Base-by-base conservation (phyloP, 2,888 invertebrate genomes). In the Pelosia muscerda region DNA sequence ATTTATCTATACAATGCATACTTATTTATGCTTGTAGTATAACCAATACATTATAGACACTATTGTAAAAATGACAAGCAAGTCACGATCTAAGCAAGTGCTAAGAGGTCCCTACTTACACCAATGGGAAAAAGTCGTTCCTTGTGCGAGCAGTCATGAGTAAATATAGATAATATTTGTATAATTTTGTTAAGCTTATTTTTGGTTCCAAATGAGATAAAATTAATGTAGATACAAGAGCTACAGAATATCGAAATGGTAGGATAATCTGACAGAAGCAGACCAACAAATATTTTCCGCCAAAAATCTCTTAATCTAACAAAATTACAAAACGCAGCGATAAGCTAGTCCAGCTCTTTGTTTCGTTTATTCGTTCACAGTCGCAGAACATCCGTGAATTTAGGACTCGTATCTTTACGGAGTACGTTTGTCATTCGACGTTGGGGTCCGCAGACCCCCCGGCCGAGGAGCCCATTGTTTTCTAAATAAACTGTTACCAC, bases 401-500 rank as follows among this genome's bases (percentile, higher is more conserved):
- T 76, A 64, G 58, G 42, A 65, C 72, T 73, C 72, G 69, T 65
- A 76, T 75, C 69, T 71, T 64, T 69, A 69, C 34, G 65, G 68
- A 68, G 77, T 77, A 75, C 81, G 80, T 84, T 85, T 83, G 78
- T 84, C 82, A 82, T 71, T 72, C 73, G 78, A 63, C 62, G 71
- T 70, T 68, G 69, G 57, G 66, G 59, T 61, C 72, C 70, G 64
- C 74, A 59, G 31, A 63, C 63, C 65, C 31, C 65, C 73, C 76
- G 59, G 38, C 19, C 56, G 75, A 70, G 70, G 65, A 70, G 72
- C 74, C 85, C 83, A 85, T 87, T 86, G 87, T 87, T 83, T 81
- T 73, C 72, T 81, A 83, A 86, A 87, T 84, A 80, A 84, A 86
- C 76, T 77, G 81, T 80, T 73, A 65, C 82, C 77, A 74, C 78